Evolutionary conservation across 1,140 invertebrate genomes (phyloP).

Genomic region (Nasonia longicornis): DNA sequence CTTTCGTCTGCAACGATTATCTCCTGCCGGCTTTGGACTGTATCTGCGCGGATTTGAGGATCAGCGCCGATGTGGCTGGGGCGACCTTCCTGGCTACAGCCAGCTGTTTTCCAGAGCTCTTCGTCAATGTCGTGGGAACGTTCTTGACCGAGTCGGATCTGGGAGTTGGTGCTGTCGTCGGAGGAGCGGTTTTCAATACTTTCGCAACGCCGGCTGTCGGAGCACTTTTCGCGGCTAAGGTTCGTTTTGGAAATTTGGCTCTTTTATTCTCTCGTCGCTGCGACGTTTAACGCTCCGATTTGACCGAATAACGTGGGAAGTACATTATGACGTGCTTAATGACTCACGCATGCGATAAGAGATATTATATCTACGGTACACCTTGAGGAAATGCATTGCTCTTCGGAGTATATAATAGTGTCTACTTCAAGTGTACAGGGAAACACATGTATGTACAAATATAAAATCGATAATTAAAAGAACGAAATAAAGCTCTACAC

Average conservation of each 20-base stretch:
- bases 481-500: too few species aligned
- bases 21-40: conserved; percentile 85
- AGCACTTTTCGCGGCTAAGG: conserved; percentile 79
- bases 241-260: conserved; percentile 57
- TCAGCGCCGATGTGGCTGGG: conserved; percentile 86
- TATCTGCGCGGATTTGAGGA: conserved; percentile 80
- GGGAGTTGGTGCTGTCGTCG: conserved; percentile 88
- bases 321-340: neutral
- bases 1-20: conserved; percentile 88
- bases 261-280: too few species aligned
- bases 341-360: neutral
- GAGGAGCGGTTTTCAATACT: conserved; percentile 89
- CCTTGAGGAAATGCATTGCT: too few species aligned
- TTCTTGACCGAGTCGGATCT: conserved; percentile 83
- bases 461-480: too few species aligned
- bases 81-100: conserved; percentile 94
- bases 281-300: too few species aligned
- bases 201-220: conserved; percentile 88
- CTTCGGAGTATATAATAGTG: too few species aligned
- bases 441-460: too few species aligned
- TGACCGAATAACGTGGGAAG: too few species aligned
- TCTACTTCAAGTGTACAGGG: too few species aligned
- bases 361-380: too few species aligned
- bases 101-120: conserved; percentile 90
- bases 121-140: conserved; percentile 89